These are phyloP conservation scores for Pelochelys cantorii DNA, from an alignment of 2,797 vertebrate genomes.

Conservation along the genomic window DNA sequence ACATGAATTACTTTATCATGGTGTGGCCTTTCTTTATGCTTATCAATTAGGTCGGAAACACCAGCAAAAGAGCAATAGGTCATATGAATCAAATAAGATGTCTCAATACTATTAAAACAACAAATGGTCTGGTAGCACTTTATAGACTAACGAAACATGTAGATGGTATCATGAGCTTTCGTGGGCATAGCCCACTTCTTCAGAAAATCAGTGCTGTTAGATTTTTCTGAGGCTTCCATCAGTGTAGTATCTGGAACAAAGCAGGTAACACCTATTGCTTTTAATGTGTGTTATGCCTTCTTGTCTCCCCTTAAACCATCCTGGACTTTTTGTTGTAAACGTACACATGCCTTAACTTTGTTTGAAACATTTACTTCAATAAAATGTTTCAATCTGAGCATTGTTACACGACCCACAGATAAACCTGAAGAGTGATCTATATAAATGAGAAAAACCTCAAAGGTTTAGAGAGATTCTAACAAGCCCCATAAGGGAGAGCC, in stretches of 20 bases:
- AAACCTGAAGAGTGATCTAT: neutral
- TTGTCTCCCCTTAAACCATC: too few species aligned
- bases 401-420: neutral
- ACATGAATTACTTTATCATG: neutral
- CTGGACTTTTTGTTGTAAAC: too few species aligned
- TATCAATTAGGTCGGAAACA: slow-evolving; percentile 25
- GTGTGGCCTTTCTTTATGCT: neutral
- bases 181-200: too few species aligned
- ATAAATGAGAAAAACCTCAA: neutral
- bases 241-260: neutral
- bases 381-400: neutral
- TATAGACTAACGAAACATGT: too few species aligned
- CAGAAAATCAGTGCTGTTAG: neutral
- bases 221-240: neutral
- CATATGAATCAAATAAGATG: slow-evolving; percentile 17
- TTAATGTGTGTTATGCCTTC: too few species aligned
- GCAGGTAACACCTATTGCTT: too few species aligned
- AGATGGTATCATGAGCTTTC: too few species aligned
- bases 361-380: too few species aligned
- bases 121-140: too few species aligned
- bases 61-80: neutral
- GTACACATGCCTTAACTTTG: too few species aligned
- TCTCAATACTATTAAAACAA: neutral
- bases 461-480: neutral
- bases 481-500: neutral